Evolutionary conservation across 2,888 invertebrate genomes (phyloP).

Genomic region (Eucriotettix oculatus): DNA sequence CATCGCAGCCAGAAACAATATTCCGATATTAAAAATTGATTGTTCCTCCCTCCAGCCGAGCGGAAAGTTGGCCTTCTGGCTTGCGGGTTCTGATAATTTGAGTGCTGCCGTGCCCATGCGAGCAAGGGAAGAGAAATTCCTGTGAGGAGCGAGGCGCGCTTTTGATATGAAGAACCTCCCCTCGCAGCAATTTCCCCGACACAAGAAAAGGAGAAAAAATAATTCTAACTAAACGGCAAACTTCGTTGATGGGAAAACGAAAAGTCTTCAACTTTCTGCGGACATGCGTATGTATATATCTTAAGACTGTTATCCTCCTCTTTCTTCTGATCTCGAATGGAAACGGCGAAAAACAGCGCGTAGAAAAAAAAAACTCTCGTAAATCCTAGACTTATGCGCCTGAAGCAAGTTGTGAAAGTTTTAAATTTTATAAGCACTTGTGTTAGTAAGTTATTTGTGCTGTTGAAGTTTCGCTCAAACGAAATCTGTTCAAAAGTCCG

Average conservation of each 20-base stretch:
- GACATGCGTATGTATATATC: not conserved
- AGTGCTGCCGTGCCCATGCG: not conserved
- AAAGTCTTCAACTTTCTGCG: slow-evolving; percentile 5
- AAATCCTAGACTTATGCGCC: too few relatives aligned
- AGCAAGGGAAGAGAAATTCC: not conserved
- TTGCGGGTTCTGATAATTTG: not conserved
- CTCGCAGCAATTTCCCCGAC: not conserved
- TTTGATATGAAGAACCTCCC: not conserved
- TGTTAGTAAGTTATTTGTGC: too few relatives aligned
- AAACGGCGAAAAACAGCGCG: too few relatives aligned
- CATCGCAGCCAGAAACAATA: not conserved
- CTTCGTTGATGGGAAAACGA: slow-evolving; percentile 10
- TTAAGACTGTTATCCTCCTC: too few relatives aligned
- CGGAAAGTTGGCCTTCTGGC: not conserved
- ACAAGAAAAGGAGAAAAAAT: slow-evolving; percentile 5
- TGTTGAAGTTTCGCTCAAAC: too few relatives aligned
- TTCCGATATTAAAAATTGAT: not conserved
- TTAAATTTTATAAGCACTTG: too few relatives aligned
- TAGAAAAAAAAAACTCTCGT: too few relatives aligned
- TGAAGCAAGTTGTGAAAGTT: too few relatives aligned
- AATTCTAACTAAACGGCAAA: slow-evolving; percentile 10
- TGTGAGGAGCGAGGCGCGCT: not conserved
- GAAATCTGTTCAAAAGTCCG: too few relatives aligned
- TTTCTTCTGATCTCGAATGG: too few relatives aligned
- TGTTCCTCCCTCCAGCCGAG: not conserved